Evolutionary conservation across 1,140 invertebrate species (phyloP).

Genomic region (Pectinophora gossypiella): DNA sequence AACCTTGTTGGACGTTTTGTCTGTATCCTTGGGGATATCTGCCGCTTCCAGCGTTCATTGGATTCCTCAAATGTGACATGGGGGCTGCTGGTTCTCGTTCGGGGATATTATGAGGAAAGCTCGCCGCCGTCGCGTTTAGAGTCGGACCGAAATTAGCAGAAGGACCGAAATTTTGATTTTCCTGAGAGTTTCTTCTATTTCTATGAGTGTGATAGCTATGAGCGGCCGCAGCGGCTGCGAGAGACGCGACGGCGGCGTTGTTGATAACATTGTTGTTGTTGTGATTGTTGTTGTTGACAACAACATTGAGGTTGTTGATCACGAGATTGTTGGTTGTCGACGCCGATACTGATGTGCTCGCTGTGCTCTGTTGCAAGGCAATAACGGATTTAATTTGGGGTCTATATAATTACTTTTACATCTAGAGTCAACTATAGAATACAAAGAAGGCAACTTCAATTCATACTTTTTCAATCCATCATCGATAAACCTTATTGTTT

Average conservation of each 20-base stretch:
- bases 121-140: slow-evolving; percentile 57
- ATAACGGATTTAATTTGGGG: neutral
- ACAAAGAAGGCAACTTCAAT: too few species aligned
- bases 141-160: slow-evolving; percentile 62
- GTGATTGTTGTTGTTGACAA: slow-evolving; percentile 75
- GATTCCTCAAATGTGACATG: slow-evolving; percentile 68
- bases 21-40: slow-evolving; percentile 64
- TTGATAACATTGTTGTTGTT: slow-evolving; percentile 75
- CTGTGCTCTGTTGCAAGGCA: slow-evolving; percentile 45
- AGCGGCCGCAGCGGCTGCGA: slow-evolving; percentile 68
- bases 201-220: slow-evolving; percentile 66
- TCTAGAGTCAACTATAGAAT: too few species aligned
- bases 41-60: slow-evolving; percentile 57
- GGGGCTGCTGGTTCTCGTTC: slow-evolving; percentile 61
- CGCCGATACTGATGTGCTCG: slow-evolving; percentile 64
- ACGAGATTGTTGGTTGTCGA: slow-evolving; percentile 74
- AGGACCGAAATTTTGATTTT: slow-evolving; percentile 59
- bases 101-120: slow-evolving; percentile 59
- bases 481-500: too few species aligned
- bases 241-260: slow-evolving; percentile 66
- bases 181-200: slow-evolving; percentile 65
- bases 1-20: slow-evolving; percentile 73
- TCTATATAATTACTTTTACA: neutral
- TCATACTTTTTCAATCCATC: too few species aligned
- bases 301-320: slow-evolving; percentile 73